These are phyloP conservation scores for Sinonovacula constricta DNA, from an alignment of 1,140 invertebrate species.

Conservation along the genomic window DNA sequence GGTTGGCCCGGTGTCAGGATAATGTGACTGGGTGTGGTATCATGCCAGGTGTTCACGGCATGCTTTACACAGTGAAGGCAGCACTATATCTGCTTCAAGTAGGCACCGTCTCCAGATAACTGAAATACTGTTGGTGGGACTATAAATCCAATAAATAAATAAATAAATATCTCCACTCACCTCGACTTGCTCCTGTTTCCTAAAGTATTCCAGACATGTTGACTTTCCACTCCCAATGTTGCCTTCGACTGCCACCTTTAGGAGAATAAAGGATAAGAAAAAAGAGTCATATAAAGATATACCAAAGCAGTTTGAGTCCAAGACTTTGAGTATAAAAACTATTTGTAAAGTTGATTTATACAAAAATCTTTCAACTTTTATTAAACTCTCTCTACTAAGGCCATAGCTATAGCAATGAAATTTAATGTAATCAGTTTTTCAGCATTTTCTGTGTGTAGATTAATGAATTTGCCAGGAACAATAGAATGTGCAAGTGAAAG, in stretches of 20 bases:
- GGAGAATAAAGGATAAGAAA: not conserved
- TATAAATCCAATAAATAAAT: too few species aligned
- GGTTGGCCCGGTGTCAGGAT: too few species aligned
- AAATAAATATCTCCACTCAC: too few species aligned
- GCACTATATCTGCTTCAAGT: too few species aligned
- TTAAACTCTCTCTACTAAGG: not conserved
- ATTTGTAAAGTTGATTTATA: not conserved
- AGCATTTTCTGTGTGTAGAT: too few species aligned
- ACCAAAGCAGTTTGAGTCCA: not conserved
- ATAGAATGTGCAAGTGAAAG: too few species aligned
- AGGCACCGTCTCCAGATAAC: too few species aligned
- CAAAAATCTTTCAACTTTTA: not conserved
- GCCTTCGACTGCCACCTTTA: slow-evolving; percentile 70
- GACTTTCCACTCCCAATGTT: slow-evolving; percentile 75
- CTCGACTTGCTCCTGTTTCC: slow-evolving; percentile 58
- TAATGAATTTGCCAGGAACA: too few species aligned
- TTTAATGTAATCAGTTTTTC: not conserved
- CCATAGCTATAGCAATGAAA: not conserved
- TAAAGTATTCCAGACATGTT: slow-evolving; percentile 71
- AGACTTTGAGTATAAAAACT: not conserved
- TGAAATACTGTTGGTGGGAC: too few species aligned
- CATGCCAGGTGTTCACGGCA: too few species aligned
- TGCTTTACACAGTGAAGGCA: too few species aligned
- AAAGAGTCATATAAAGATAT: not conserved
- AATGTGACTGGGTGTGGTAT: too few species aligned